Evolutionary conservation across 2,113 vertebrate species (phyloP), one percentile per base, ranked within the genome.

Genomic region (human (Homo sapiens)): DNA sequence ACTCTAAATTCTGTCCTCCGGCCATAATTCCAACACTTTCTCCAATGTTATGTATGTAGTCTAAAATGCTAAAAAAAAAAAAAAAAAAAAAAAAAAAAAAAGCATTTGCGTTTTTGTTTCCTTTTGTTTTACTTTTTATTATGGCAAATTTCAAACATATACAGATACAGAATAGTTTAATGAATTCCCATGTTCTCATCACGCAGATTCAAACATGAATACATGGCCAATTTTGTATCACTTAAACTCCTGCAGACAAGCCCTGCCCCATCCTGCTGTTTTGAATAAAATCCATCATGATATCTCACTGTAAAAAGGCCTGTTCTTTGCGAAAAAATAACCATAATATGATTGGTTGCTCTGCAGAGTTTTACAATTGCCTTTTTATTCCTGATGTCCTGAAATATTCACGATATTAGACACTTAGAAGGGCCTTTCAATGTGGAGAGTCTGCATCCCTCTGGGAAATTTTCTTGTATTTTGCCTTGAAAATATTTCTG

Each of bases 41-140:
- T 82, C 48, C 18, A 40, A 0, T 0, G 43, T 20, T 35, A 30
- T 0, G 4, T 20, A 35, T 23, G 0, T 1, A 66, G 57, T 68
- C 35, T 59, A 66, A 78, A 70, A 70, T 61, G 43, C 43, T 68
- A 38, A 76, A 4, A n/a, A 38, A 76, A 4, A n/a, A 38, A 76
- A 4, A n/a, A 38, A n/a, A n/a, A n/a, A n/a, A 40, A 40, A 38
- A 76, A 4, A n/a, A 38, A 76, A 4, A n/a, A 38, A 76, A 4
- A n/a, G 45, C 7, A 30, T 9, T 38, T 52, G 7, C 38, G 13
- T 30, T 81, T 35, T 76, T 66, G 35, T 64, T 85, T 83, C n/a
- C 55, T 64, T 93, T 78, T 30, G 13, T 12, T 55, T 64, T 90
- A 72, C 7, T n/a, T 35, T 50, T 78, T 88, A 79, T 14, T 27